phyloP scores from a whole-genome alignment of 2,888 invertebrate genomes.

The Cybosia mesomella region DNA sequence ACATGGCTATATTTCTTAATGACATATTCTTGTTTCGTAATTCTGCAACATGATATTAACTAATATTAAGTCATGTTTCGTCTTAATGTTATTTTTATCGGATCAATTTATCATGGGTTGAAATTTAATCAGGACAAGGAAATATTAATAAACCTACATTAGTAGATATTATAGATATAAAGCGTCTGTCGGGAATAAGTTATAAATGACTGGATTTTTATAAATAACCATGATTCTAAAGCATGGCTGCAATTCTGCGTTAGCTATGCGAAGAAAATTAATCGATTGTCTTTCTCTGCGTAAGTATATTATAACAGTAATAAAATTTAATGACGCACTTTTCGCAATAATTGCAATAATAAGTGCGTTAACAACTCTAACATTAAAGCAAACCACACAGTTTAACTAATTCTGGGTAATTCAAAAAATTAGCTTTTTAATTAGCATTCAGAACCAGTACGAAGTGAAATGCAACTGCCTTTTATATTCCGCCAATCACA shows the following conservation, averaged over 20 bases:
- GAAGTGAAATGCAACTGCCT: slow-evolving; percentile 80
- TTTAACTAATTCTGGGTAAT: slow-evolving; percentile 39
- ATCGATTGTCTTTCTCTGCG: slow-evolving; percentile 24
- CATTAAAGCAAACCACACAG: slow-evolving; percentile 30
- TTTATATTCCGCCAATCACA: slow-evolving; percentile 72
- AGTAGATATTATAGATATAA: background rate
- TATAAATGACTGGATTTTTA: background rate
- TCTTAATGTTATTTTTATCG: slow-evolving; percentile 22
- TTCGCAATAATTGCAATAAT: slow-evolving; percentile 38
- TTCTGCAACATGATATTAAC: slow-evolving; percentile 19
- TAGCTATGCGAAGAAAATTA: slow-evolving; percentile 18
- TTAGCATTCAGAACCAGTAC: slow-evolving; percentile 73
- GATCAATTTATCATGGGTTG: slow-evolving; percentile 25
- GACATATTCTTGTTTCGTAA: slow-evolving; percentile 49
- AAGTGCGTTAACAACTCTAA: slow-evolving; percentile 42
- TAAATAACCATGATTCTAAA: background rate
- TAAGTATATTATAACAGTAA: slow-evolving; percentile 8
- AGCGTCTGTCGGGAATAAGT: background rate
- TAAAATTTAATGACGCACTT: slow-evolving; percentile 20
- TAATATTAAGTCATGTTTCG: slow-evolving; percentile 23
- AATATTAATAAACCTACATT: slow-evolving; percentile 23
- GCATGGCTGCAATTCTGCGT: slow-evolving; percentile 5
- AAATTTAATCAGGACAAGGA: slow-evolving; percentile 30
- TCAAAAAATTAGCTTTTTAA: slow-evolving; percentile 57
- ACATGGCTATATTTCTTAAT: slow-evolving; percentile 55